Conservation (phyloP, 1,140 invertebrate species). For the Drosophila subpulchrella region DNA sequence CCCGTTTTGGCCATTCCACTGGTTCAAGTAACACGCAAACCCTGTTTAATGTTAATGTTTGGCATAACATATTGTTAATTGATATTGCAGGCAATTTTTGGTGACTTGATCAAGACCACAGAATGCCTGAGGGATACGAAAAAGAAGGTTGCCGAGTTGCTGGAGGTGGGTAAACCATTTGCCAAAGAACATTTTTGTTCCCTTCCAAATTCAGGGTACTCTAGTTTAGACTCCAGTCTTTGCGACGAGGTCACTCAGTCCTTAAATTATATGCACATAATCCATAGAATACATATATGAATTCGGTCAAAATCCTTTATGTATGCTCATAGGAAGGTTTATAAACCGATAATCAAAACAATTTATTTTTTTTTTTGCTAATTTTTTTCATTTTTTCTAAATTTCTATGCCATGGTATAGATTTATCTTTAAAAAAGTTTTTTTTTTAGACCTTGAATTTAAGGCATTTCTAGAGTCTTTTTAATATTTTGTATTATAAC, state of each 20-base stretch:
- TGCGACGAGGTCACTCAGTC: background rate
- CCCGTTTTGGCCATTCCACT: slow-evolving; percentile 86
- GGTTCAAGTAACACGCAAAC: slow-evolving; percentile 82
- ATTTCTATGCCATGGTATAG: too few species aligned
- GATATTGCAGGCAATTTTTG: slow-evolving; percentile 86
- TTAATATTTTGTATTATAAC: background rate
- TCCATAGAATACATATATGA: too few species aligned
- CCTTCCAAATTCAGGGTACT: background rate
- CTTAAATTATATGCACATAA: background rate
- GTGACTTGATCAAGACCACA: slow-evolving; percentile 90
- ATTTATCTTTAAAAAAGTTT: too few species aligned
- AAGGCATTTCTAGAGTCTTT: too few species aligned
- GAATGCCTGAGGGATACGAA: slow-evolving; percentile 88
- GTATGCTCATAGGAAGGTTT: too few species aligned
- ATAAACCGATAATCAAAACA: too few species aligned
- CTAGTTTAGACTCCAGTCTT: background rate
- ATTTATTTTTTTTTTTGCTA: too few species aligned
- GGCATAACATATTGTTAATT: background rate
- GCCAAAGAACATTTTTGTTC: background rate
- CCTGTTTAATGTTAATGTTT: background rate
- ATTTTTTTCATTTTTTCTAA: too few species aligned
- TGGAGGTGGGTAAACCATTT: slow-evolving; percentile 65
- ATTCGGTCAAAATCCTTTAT: too few species aligned
- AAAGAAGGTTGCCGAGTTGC: slow-evolving; percentile 60
- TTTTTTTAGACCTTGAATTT: too few species aligned